Evolutionary conservation across 2,113 vertebrate genomes (phyloP), one percentile per base, ranked within the genome.

Genomic region (Gymnarchus niloticus): DNA sequence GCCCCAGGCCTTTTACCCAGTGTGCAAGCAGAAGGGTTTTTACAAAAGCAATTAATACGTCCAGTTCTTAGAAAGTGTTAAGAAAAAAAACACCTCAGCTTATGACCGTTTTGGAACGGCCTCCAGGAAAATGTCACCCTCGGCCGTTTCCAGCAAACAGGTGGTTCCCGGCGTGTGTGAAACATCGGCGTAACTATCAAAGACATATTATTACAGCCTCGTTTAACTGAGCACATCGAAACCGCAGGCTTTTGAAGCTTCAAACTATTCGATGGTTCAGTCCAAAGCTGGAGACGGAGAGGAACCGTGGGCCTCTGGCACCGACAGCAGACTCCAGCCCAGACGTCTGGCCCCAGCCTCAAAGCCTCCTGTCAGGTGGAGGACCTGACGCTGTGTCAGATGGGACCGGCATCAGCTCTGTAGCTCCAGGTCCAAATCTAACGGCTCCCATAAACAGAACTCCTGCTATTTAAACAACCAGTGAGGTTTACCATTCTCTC

Each of bases 351-450:
- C 25, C 41, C 25, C n/a, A 19, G n/a, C 10, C 44, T 51, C 23
- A 65, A 65, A n/a, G 19, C 28, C 6, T 73, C 14, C 61, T 56
- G 59, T 54, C 84, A 76, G 84, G 84, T 52, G 12, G 3, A 61
- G 41, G 46, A 78, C 51, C 69, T 85, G 25, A 12, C 44, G 19
- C 57, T 77, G 82, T 83, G 78, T 83, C 6, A 2, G 77, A 82
- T 51, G 61, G 69, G 78, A 59, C 80, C 78, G 69, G 37, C 28
- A 81, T 86, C 44, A 85, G 85, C 78, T 54, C 6, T 85, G 54
- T 48, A 25, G 81, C 52, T 84, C 12, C 57, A 21, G 54, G 23
- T 57, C 52, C 41, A 56, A 77, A 56, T 33, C 25, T 49, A 7
- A 37, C 37, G 44, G 8, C 10, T 10, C 59, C 81, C 81, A 73